Evolutionary conservation across 2,797 vertebrate genomes (phyloP).

Genomic region (Delichon dasypus): DNA sequence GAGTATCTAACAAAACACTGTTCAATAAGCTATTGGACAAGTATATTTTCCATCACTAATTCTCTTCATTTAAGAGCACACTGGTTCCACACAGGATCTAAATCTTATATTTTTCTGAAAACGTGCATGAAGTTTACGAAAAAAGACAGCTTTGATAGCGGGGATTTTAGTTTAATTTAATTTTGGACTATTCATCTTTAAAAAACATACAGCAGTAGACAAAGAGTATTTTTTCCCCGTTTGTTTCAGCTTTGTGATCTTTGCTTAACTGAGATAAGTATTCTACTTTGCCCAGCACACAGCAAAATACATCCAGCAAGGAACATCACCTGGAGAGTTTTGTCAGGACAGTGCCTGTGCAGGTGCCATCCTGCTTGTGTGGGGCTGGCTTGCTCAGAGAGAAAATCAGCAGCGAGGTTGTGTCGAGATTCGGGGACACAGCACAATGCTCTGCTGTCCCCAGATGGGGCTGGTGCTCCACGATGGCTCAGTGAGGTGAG

Average conservation of each 20-base stretch:
- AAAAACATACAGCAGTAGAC: neutral
- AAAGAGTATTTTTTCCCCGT: neutral
- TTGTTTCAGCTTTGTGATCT: neutral
- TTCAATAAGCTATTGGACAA: neutral
- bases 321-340: neutral
- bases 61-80: neutral
- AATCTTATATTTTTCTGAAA: neutral
- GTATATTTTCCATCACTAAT: neutral
- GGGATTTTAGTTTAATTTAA: neutral
- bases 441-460: neutral
- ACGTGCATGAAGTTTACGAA: neutral
- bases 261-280: neutral
- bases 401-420: rapidly evolving
- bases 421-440: neutral
- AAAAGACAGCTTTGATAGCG: neutral
- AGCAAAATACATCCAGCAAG: neutral
- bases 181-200: neutral
- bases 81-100: neutral
- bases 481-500: neutral
- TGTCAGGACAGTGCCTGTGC: neutral
- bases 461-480: neutral
- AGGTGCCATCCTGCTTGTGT: neutral
- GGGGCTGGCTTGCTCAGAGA: neutral
- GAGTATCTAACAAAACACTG: neutral
- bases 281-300: neutral